A percentile compares a stretch with the other conserved stretches of the same genome.
Evolutionary conservation across 2,113 vertebrate species (phyloP).

Genomic region (Strix uralensis): DNA sequence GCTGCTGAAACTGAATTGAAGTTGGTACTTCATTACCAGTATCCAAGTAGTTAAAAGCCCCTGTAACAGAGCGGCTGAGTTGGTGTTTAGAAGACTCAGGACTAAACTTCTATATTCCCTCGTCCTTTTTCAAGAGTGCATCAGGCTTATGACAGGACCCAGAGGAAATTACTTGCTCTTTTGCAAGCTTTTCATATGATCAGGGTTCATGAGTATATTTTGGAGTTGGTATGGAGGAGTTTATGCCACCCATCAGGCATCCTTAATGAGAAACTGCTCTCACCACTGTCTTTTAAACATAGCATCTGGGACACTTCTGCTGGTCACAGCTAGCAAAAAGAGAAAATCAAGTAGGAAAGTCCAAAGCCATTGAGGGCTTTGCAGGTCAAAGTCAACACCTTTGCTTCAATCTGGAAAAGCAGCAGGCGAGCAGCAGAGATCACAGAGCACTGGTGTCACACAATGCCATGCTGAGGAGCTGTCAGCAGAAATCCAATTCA

Average conservation of each 20-base stretch:
- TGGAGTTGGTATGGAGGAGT: background rate
- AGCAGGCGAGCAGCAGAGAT: background rate
- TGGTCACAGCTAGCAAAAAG: background rate
- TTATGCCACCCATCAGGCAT: background rate
- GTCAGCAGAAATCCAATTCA: constrained; percentile 26
- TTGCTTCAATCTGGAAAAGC: background rate
- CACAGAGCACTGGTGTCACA: constrained; percentile 9
- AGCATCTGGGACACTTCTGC: background rate
- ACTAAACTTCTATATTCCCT: background rate
- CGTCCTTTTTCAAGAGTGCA: background rate
- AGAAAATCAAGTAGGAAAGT: background rate
- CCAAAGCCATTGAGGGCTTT: background rate
- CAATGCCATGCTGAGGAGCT: background rate
- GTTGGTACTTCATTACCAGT: background rate
- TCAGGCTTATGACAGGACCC: background rate
- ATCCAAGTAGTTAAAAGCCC: background rate
- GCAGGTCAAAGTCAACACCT: constrained; percentile 44
- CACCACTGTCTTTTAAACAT: background rate
- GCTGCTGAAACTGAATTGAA: background rate
- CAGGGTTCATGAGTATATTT: background rate
- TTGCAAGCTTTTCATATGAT: background rate
- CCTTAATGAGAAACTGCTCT: background rate
- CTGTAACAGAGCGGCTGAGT: background rate
- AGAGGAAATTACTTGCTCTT: background rate
- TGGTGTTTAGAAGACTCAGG: background rate